Evolutionary conservation across 2,113 vertebrate genomes (phyloP).

Genomic region (Natator depressus): DNA sequence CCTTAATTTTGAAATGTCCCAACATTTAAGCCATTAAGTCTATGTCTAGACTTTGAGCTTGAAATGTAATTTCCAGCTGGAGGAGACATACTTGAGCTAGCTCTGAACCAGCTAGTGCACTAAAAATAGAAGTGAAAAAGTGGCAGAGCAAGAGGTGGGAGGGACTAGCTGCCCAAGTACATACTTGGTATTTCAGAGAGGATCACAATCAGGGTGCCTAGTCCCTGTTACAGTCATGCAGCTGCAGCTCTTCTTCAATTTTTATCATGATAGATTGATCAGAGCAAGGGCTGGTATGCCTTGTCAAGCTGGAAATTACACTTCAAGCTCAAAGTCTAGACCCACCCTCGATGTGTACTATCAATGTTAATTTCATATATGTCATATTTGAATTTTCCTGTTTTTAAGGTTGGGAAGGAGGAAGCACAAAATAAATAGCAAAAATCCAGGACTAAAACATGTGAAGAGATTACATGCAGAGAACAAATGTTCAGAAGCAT

Average conservation of each 20-base stretch:
- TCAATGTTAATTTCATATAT: not conserved
- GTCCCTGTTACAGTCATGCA: not conserved
- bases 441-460: not conserved
- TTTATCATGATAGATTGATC: not conserved
- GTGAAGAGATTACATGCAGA: not conserved
- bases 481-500: not conserved
- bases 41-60: not conserved
- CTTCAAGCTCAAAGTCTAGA: not conserved
- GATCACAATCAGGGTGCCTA: not conserved
- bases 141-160: not conserved
- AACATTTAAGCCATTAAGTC: not conserved
- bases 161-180: not conserved
- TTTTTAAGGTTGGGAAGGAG: not conserved
- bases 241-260: not conserved
- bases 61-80: not conserved
- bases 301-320: not conserved
- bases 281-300: not conserved
- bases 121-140: not conserved
- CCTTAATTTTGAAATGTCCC: not conserved
- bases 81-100: not conserved
- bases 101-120: not conserved
- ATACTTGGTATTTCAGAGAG: not conserved
- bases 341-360: not conserved
- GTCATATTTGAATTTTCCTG: not conserved
- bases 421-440: not conserved